Conservation (phyloP, 2,797 vertebrate species). For the Lophius americanus region DNA sequence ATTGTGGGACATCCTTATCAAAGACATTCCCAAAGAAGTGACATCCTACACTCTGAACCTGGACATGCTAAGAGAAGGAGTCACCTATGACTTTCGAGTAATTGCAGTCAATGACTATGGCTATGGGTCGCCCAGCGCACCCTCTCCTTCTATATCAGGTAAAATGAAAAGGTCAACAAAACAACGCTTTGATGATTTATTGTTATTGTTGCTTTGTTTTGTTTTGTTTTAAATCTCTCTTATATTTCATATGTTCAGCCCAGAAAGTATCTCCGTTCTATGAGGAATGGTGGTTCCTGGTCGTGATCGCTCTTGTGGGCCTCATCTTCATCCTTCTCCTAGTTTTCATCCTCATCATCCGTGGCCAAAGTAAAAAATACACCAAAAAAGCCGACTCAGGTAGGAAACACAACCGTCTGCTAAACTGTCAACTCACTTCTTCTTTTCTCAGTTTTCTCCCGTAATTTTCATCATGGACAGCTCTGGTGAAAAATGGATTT, state of each 20-base stretch:
- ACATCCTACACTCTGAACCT: slow-evolving; percentile 96
- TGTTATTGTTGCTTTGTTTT: not conserved
- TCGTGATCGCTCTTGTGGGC: slow-evolving; percentile 95
- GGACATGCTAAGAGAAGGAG: slow-evolving; percentile 92
- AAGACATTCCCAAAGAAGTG: slow-evolving; percentile 97
- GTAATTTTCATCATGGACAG: slow-evolving; percentile 30
- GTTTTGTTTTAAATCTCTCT: not conserved
- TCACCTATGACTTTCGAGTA: slow-evolving; percentile 97
- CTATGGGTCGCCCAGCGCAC: slow-evolving; percentile 93
- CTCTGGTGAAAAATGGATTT: slow-evolving; percentile 44
- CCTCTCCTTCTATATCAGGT: slow-evolving; percentile 95
- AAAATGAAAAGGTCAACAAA: not conserved
- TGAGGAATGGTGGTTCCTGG: slow-evolving; percentile 99
- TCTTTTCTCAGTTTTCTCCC: slow-evolving; percentile 19
- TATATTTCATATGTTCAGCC: slow-evolving; percentile 75
- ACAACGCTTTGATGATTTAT: not conserved
- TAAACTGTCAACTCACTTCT: not conserved
- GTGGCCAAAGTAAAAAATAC: slow-evolving; percentile 97
- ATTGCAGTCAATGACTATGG: slow-evolving; percentile 97
- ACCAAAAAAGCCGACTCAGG: slow-evolving; percentile 95
- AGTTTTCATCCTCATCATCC: slow-evolving; percentile 96
- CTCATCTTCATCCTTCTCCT: slow-evolving; percentile 98
- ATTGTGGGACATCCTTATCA: slow-evolving; percentile 98
- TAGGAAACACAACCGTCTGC: slow-evolving; percentile 61
- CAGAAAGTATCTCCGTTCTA: slow-evolving; percentile 97